A percentile compares a stretch with the other conserved stretches of the same genome.
These are phyloP conservation scores for Pardosa pseudoannulata DNA, from an alignment of 2,888 invertebrate genomes.

Conservation along the genomic window DNA sequence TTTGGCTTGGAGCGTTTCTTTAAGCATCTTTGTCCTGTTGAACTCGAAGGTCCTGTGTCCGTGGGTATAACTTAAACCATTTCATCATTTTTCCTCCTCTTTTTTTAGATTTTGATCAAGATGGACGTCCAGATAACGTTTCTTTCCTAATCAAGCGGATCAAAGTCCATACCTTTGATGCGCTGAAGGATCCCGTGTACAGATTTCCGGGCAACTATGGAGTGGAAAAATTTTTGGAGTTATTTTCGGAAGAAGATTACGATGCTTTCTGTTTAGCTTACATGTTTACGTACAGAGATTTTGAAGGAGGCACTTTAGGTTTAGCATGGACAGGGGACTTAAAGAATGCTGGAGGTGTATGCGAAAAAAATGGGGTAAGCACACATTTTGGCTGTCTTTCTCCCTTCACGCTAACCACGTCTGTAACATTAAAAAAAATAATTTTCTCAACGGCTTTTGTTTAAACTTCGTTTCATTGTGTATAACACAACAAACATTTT, in stretches of 20 bases:
- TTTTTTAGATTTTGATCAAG: constrained; percentile 91
- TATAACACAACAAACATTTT: no score
- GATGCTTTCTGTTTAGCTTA: constrained; percentile 99
- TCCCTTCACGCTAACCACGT: no score
- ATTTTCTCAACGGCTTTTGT: no score
- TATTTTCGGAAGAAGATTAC: constrained; percentile 98
- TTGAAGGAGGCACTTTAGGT: constrained; percentile 96
- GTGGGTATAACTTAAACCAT: no score
- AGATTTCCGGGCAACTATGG: constrained; percentile 96
- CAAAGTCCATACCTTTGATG: constrained; percentile 92
- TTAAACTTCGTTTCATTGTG: no score
- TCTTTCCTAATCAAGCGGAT: constrained; percentile 97
- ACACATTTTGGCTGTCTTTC: not conserved
- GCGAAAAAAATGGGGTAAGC: constrained; percentile 94
- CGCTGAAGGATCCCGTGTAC: constrained; percentile 89
- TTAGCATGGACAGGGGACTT: constrained; percentile 98
- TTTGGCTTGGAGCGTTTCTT: no score
- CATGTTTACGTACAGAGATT: constrained; percentile 98
- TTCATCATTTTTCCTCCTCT: no score
- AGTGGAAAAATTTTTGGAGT: constrained; percentile 97
- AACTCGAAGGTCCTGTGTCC: no score
- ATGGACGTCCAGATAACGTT: constrained; percentile 93
- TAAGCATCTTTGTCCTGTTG: no score
- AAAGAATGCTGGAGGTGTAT: constrained; percentile 97
- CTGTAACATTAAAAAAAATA: no score